These are phyloP conservation scores for Leptatherina wallacei DNA, from an alignment of 2,797 vertebrate species.

Conservation along the genomic window DNA sequence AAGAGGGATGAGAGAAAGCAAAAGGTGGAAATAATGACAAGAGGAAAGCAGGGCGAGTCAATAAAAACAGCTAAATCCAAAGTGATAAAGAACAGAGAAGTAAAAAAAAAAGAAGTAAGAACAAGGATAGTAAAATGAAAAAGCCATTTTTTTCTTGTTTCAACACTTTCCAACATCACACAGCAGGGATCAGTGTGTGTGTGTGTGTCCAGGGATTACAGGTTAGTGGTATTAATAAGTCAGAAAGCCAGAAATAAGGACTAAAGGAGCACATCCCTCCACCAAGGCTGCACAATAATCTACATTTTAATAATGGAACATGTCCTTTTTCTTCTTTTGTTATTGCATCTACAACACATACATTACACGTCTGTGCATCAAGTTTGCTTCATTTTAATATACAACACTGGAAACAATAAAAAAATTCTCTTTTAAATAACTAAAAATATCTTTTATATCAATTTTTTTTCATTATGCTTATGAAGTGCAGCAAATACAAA, in stretches of 20 bases:
- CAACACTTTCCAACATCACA: constrained; percentile 38
- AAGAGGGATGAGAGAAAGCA: constrained; percentile 50
- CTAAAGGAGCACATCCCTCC: neutral
- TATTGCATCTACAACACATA: neutral
- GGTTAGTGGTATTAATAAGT: constrained; percentile 47
- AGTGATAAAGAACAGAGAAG: constrained; percentile 46
- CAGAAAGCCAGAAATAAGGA: constrained; percentile 16
- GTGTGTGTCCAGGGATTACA: constrained; percentile 24
- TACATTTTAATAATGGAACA: constrained; percentile 13
- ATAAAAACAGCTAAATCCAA: constrained; percentile 60
- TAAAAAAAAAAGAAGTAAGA: constrained; percentile 59
- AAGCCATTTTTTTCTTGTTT: constrained; percentile 28
- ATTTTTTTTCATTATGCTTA: neutral
- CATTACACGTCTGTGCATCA: neutral
- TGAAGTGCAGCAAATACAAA: neutral
- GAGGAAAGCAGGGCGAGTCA: constrained; percentile 56
- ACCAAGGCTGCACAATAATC: neutral
- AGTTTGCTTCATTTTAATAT: neutral
- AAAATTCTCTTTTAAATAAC: neutral
- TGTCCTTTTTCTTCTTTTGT: neutral
- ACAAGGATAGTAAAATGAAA: constrained; percentile 49
- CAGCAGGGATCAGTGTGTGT: constrained; percentile 39
- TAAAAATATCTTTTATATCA: neutral
- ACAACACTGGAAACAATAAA: neutral
- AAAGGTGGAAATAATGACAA: constrained; percentile 66